Conservation (phyloP, 2,888 invertebrate species). For the Pandemis heparana region DNA sequence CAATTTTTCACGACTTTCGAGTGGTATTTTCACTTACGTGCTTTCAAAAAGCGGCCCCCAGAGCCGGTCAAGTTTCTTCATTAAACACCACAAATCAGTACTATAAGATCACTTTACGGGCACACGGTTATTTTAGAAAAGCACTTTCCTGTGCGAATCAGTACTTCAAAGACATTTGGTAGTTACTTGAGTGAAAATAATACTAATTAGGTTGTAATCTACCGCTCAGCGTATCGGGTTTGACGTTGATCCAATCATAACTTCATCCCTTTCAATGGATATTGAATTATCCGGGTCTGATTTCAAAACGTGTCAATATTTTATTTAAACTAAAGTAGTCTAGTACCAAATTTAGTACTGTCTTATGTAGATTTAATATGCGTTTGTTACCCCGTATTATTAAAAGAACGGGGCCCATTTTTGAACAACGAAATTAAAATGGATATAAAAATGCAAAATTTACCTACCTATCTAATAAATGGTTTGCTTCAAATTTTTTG, state of each 20-base stretch:
- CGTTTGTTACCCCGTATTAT: too few relatives aligned
- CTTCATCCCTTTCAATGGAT: slow-evolving; percentile 15
- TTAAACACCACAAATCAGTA: background rate
- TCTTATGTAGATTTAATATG: background rate
- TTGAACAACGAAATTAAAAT: too few relatives aligned
- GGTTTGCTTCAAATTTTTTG: background rate
- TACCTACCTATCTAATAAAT: background rate
- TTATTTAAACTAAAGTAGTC: background rate
- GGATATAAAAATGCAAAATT: too few relatives aligned
- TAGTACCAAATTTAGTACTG: background rate
- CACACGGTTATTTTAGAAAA: background rate
- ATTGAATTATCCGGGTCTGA: slow-evolving; percentile 8
- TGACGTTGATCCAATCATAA: slow-evolving; percentile 22
- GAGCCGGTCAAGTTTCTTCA: too few relatives aligned
- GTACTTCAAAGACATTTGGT: background rate
- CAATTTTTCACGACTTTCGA: too few relatives aligned
- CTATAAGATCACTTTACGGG: background rate
- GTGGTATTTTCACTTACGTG: too few relatives aligned
- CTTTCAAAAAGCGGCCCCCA: too few relatives aligned
- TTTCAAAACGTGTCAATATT: background rate
- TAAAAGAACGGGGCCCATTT: too few relatives aligned
- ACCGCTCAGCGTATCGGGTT: slow-evolving; percentile 9
- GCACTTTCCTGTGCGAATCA: too few relatives aligned
- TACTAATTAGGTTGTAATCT: slow-evolving; percentile 2
- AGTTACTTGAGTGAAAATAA: background rate